A percentile compares a stretch with the other conserved stretches of the same genome.
These are phyloP conservation scores for Dicaeum eximium DNA, from an alignment of 2,113 vertebrate genomes.

Conservation along the genomic window DNA sequence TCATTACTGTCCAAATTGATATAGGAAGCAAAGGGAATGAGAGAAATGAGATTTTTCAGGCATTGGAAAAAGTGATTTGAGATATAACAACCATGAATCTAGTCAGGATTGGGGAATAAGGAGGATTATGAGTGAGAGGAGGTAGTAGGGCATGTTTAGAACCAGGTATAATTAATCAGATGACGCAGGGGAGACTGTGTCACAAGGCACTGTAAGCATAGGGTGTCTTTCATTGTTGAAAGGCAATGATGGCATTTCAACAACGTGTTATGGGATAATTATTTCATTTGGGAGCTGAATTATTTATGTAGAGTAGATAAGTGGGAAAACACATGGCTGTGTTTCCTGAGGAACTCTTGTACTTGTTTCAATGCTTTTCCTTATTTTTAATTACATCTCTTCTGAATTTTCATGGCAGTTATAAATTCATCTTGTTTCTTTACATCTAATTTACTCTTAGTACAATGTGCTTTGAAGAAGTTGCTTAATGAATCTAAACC, in stretches of 20 bases:
- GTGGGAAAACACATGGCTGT: conserved; percentile 1
- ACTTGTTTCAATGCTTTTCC: neutral
- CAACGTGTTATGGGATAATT: conserved; percentile 32
- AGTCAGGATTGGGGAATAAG: neutral
- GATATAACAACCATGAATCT: neutral
- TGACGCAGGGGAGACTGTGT: neutral
- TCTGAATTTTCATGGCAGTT: neutral
- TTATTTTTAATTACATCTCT: neutral
- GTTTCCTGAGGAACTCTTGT: conserved; percentile 21
- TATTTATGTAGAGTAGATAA: conserved; percentile 42
- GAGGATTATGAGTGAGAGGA: neutral
- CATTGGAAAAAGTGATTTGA: neutral
- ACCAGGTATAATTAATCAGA: neutral
- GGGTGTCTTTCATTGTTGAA: neutral
- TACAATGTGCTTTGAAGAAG: neutral
- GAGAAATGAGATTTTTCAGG: neutral
- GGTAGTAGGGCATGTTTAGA: neutral
- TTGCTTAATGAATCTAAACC: neutral
- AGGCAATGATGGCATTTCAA: conserved; percentile 14
- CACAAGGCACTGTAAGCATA: neutral
- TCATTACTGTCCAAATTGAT: neutral
- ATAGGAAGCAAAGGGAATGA: neutral
- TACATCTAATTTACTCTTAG: neutral
- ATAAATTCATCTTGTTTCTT: neutral
- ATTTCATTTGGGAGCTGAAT: conserved; percentile 28